Evolutionary conservation across 2,888 invertebrate species (phyloP).

Genomic region (Ditula angustiorana): DNA sequence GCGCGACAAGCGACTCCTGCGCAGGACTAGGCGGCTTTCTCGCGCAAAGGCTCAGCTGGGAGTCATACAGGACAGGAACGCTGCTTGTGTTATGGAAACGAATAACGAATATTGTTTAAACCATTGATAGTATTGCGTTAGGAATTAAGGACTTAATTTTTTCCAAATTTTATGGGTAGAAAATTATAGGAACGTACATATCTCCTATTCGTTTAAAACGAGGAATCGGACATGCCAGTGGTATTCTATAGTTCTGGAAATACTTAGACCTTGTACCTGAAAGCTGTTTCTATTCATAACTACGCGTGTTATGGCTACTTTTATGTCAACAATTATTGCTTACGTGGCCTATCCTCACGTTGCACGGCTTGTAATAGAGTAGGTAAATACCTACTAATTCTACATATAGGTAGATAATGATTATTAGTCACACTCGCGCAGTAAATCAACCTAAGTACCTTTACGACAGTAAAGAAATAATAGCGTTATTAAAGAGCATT

Average conservation of each 20-base stretch:
- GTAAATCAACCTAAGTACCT: slow-evolving; percentile 20
- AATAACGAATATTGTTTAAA: too few relatives aligned
- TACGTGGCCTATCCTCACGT: slow-evolving; percentile 80
- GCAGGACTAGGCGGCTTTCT: too few relatives aligned
- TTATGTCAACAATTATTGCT: slow-evolving; percentile 43
- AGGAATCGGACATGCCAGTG: too few relatives aligned
- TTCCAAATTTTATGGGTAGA: too few relatives aligned
- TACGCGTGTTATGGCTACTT: slow-evolving; percentile 12
- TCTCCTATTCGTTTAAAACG: background rate
- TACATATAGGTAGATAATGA: slow-evolving; percentile 4
- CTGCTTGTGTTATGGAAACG: too few relatives aligned
- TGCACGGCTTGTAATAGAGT: slow-evolving; percentile 53
- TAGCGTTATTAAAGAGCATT: slow-evolving; percentile 47
- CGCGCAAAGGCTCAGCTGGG: too few relatives aligned
- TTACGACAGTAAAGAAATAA: slow-evolving; percentile 28
- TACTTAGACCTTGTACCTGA: background rate
- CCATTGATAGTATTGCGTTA: too few relatives aligned
- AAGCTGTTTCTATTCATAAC: slow-evolving; percentile 4
- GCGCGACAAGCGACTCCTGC: too few relatives aligned
- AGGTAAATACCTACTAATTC: slow-evolving; percentile 41
- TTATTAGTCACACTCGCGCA: slow-evolving; percentile 38
- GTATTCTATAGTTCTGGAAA: background rate
- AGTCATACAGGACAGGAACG: too few relatives aligned
- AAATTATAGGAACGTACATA: background rate
- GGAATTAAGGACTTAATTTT: too few relatives aligned